These are phyloP conservation scores for Dicrostonyx torquatus DNA, from an alignment of 2,797 vertebrate genomes.

Conservation along the genomic window DNA sequence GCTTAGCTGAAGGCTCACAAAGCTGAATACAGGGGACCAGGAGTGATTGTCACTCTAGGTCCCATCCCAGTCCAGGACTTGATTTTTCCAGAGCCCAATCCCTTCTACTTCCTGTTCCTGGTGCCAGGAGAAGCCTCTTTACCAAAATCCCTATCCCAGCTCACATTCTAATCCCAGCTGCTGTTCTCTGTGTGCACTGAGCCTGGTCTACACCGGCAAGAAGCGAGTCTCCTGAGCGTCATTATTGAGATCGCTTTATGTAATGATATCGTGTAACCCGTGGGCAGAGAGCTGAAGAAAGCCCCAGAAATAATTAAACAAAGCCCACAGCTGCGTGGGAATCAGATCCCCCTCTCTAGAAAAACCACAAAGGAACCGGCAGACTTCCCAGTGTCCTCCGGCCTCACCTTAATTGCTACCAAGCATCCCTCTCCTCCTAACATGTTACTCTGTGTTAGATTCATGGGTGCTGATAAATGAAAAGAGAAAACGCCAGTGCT, in stretches of 20 bases:
- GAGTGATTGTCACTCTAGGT: too few species aligned
- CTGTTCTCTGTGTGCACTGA: rapidly evolving
- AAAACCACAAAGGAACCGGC: background rate
- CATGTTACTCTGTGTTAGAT: background rate
- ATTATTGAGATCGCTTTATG: background rate
- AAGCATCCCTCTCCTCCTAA: background rate
- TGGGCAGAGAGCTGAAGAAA: background rate
- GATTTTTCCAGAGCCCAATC: background rate
- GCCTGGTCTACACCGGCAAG: background rate
- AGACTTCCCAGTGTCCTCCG: background rate
- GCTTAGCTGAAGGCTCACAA: rapidly evolving
- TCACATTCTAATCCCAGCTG: background rate
- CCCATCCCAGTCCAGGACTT: background rate
- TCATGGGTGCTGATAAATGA: background rate
- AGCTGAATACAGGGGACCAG: background rate
- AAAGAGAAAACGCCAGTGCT: background rate
- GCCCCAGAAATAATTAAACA: background rate
- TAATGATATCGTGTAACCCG: background rate
- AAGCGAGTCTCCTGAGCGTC: background rate
- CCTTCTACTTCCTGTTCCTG: background rate
- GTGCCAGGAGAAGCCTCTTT: background rate
- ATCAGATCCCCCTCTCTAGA: background rate
- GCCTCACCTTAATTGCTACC: background rate
- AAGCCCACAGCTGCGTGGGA: background rate
- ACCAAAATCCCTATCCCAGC: background rate